phyloP scores from a whole-genome alignment of 1,140 invertebrate genomes.

The Zophobas atratus region DNA sequence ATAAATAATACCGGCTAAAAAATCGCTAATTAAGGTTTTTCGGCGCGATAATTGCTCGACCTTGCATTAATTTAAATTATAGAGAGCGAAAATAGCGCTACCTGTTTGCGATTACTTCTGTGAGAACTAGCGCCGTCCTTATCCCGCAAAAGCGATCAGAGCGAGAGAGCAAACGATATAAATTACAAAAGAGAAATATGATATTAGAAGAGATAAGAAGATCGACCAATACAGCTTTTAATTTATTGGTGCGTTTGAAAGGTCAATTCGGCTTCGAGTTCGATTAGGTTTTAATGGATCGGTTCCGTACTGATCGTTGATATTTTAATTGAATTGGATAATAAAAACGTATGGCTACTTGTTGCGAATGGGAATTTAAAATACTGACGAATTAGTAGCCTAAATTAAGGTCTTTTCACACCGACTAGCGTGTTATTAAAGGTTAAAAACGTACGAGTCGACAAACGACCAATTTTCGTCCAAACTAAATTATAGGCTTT shows the following conservation, averaged over 20 bases:
- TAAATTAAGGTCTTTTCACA: background rate
- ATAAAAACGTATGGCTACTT: background rate
- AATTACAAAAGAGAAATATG: conserved; percentile 30
- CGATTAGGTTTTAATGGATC: conserved; percentile 27
- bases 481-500: conserved; percentile 7
- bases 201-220: conserved; percentile 31
- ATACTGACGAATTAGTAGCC: background rate
- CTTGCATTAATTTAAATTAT: too few species aligned
- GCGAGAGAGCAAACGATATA: background rate
- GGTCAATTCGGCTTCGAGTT: conserved; percentile 26
- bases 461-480: conserved; percentile 16
- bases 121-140: too few species aligned
- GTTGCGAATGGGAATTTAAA: background rate
- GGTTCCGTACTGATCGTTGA: background rate
- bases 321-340: conserved; percentile 2
- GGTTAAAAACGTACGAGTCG: conserved; percentile 6
- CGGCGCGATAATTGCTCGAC: too few species aligned
- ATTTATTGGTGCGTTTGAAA: conserved; percentile 34
- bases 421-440: background rate
- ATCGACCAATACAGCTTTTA: conserved; percentile 26
- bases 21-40: too few species aligned
- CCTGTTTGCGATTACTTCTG: too few species aligned
- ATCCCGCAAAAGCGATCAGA: too few species aligned
- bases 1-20: too few species aligned
- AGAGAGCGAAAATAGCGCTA: too few species aligned